phyloP scores from a whole-genome alignment of 1,140 invertebrate genomes.

The Cotesia typhae region DNA sequence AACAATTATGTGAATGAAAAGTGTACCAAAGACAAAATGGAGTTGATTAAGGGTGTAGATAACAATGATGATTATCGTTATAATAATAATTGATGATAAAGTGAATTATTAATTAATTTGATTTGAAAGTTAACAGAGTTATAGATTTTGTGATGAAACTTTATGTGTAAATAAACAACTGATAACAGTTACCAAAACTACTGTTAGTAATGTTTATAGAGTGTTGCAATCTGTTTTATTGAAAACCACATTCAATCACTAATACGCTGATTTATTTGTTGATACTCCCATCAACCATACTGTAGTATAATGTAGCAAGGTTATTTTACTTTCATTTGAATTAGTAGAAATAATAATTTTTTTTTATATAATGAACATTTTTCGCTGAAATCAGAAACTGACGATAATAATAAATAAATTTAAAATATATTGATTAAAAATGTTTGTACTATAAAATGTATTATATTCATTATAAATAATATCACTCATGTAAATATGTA shows the following conservation, averaged over 20 bases:
- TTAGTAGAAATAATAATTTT: not conserved
- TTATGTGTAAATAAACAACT: too few species aligned
- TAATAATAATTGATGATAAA: not conserved
- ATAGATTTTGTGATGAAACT: too few species aligned
- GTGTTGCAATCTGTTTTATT: too few species aligned
- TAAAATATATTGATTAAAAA: not conserved
- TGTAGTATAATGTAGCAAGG: too few species aligned
- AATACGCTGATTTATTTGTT: slow-evolving; percentile 7
- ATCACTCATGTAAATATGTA: slow-evolving; percentile 55
- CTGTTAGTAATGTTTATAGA: too few species aligned
- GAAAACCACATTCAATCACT: not conserved
- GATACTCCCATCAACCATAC: not conserved
- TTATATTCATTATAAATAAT: slow-evolving; percentile 31
- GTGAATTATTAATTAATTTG: not conserved
- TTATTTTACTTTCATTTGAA: not conserved
- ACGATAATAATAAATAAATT: not conserved
- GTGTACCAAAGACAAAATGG: not conserved
- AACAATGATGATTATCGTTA: not conserved
- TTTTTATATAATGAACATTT: too few species aligned
- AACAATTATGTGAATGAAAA: not conserved
- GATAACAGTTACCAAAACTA: too few species aligned
- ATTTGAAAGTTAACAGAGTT: not conserved
- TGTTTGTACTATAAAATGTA: slow-evolving; percentile 36
- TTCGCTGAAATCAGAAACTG: not conserved
- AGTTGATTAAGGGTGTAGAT: not conserved